Evolutionary conservation across 2,113 vertebrate genomes (phyloP), one percentile per base, ranked within the genome.

Genomic region (Neogobius melanostomus): DNA sequence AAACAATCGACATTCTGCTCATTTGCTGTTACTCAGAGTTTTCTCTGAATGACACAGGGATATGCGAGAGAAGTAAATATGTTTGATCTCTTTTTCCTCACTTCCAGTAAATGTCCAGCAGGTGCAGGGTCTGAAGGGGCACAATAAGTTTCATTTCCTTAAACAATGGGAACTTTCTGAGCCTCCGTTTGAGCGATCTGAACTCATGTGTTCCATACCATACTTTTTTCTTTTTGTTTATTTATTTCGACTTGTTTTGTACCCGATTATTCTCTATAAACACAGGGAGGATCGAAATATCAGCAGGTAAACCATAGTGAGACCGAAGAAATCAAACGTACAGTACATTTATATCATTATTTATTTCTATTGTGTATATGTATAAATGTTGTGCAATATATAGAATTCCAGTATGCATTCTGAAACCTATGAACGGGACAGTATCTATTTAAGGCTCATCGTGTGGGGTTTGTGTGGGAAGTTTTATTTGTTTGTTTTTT

Each of bases 381-480:
- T 88, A 90, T 92, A 87, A 84, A 87, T 87, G 86, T 89, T 90
- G 89, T 90, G 85, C 86, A 89, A 86, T 90, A 92, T 89, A 90
- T 79, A 88, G 86, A 88, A 79, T 72, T 85, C 88, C 79, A 88
- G 81, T 91, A 90, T 89, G 83, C 83, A 87, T 89, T 91, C 81
- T 71, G 74, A 88, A 82, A 83, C 78, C 11, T 75, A 75, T 85
- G 81, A 53, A 67, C 77, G 68, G 72, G 46, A 47, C 10, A 47
- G 68, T 71, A 84, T 68, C 45, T 84, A 73, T 47, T 82, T 82
- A 76, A 83, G 70, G 78, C 63, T 88, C 75, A 84, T 81, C 68
- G 70, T 82, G 43, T 21, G 68, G 48, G 49, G 69, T 83, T 84
- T 76, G 82, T 84, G 69, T 84, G 79, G 56, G 53, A 28, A 68